Evolutionary conservation across 2,113 vertebrate genomes (phyloP), one percentile per base, ranked within the genome.

Genomic region (Gymnobelideus leadbeateri): DNA sequence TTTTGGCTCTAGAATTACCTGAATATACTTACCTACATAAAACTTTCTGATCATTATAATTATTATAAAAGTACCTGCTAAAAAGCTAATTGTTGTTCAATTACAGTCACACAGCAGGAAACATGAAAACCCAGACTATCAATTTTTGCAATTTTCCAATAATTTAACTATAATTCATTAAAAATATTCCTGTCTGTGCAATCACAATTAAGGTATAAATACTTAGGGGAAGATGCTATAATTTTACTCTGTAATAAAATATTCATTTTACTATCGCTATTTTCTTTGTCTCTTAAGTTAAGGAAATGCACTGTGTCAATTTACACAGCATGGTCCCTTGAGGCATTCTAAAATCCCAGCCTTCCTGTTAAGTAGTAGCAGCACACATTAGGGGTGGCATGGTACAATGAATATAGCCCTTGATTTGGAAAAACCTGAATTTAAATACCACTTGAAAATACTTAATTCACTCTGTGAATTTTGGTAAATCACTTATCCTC

Each of bases 1-100:
- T 28, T 93, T 94, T 77, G 11, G 10, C 90, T 93, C 12, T 25
- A 51, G 16, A 90, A 31, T 90, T 91, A 90, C 50, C 91, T 77
- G 31, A 92, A 93, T 68, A 89, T 9, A 51, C 11, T 31, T 28
- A 0, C 55, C 2, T 50, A 3, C 53, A 84, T 43, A 21, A 84
- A 84, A n/a, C 19, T 43, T 84, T 84, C 68, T 84, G n/a, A 84
- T 43, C 37, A 43, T 43, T 43, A 43, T n/a, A 84, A 84, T 84
- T 84, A 84, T 84, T 84, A 43, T 84, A 43, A 43, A 43, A 84
- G 37, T 43, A 23, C 19, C 37, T 43, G 68, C 19, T 43, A 23
- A 43, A 37, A 84, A 68, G 57, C 43, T 43, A 84, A 84, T 21
- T 84, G n/a, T 84, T 84, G 19, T 84, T 84, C n/a, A 84, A 43